Conservation (phyloP, 2,113 vertebrate genomes). For the Tupaia tana region DNA sequence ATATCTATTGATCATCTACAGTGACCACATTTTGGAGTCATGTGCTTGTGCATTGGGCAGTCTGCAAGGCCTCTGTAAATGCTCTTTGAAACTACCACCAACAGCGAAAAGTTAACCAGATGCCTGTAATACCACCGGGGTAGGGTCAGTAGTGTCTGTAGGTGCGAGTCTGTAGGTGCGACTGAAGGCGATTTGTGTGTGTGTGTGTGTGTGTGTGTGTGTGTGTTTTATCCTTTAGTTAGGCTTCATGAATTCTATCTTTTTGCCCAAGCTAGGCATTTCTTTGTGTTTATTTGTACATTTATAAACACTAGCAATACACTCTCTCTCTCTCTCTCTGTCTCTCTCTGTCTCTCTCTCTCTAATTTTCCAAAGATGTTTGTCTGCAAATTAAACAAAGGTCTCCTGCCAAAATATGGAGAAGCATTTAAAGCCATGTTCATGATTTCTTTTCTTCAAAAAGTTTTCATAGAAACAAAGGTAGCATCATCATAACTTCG, state of each 20-base stretch:
- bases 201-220: too few species aligned
- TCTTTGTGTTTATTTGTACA: background rate
- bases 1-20: background rate
- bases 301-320: background rate
- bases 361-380: background rate
- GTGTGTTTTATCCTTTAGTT: background rate
- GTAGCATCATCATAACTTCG: background rate
- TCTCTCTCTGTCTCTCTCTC: too few species aligned
- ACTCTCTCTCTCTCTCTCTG: too few species aligned
- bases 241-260: background rate
- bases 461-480: background rate
- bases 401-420: background rate
- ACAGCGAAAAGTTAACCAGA: background rate
- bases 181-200: too few species aligned
- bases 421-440: background rate
- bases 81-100: fast-evolving
- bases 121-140: fast-evolving
- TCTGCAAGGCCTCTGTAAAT: background rate
- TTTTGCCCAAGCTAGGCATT: background rate
- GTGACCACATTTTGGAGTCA: background rate
- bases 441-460: slow-evolving; percentile 3
- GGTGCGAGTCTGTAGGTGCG: too few species aligned
- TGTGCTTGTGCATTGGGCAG: background rate
- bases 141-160: background rate
- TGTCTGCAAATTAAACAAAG: background rate